phyloP scores from a whole-genome alignment of 64 coral and sea anemone species.

The Trachythela sp. region DNA sequence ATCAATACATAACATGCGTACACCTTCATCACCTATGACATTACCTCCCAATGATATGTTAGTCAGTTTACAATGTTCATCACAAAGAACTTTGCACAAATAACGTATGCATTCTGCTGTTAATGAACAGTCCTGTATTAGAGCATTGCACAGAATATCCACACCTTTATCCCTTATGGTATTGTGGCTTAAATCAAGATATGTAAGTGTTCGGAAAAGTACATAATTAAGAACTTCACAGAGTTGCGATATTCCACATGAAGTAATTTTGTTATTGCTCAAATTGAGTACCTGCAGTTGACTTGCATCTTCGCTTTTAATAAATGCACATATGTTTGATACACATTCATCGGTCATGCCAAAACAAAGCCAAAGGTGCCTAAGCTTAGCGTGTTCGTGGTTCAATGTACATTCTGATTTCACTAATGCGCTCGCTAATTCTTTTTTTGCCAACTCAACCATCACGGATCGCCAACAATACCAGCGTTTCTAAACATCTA shows the following conservation, averaged over 20 bases:
- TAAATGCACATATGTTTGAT: too few species aligned
- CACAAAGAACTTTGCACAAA: neutral
- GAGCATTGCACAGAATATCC: neutral
- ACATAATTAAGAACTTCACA: too few species aligned
- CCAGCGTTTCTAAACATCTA: neutral
- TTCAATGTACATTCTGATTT: neutral
- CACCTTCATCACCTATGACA: neutral
- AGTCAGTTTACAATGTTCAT: neutral
- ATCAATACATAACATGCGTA: neutral
- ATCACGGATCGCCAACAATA: neutral
- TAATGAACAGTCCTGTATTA: neutral
- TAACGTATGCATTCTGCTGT: neutral
- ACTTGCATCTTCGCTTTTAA: neutral
- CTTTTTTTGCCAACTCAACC: neutral
- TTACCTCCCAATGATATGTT: neutral
- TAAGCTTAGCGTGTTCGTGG: neutral
- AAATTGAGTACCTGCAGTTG: neutral
- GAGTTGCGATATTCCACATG: too few species aligned
- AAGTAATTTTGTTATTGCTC: too few species aligned
- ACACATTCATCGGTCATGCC: too few species aligned
- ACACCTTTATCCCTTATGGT: neutral
- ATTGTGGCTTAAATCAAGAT: too few species aligned
- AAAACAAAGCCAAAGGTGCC: neutral
- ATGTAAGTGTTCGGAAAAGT: too few species aligned
- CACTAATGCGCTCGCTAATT: neutral